phyloP scores from a whole-genome alignment of 53 echinoderm and acorn worm species.

The Echinometra lucunter region DNA sequence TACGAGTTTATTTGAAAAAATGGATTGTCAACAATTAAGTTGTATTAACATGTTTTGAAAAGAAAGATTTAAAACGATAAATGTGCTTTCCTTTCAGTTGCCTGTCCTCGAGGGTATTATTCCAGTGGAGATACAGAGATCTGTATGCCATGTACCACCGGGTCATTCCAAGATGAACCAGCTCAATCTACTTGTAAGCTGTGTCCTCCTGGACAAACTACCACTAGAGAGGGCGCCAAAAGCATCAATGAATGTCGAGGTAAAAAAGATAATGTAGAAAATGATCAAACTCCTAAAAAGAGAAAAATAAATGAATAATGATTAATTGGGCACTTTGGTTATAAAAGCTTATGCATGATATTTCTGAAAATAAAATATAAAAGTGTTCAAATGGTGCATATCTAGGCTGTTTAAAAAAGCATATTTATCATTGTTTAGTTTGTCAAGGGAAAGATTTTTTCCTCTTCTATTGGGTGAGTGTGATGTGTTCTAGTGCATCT shows the following conservation, averaged over 20 bases:
- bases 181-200: slow-evolving; percentile 67
- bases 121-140: not conserved
- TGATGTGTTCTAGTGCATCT: no score
- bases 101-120: slow-evolving; percentile 60
- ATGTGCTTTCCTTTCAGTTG: slow-evolving; percentile 25
- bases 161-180: slow-evolving; percentile 69
- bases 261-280: no score
- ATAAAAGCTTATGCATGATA: not conserved
- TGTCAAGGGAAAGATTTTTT: no score
- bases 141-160: slow-evolving; percentile 62
- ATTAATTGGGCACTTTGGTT: no score
- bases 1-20: not conserved
- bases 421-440: no score
- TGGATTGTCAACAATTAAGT: not conserved
- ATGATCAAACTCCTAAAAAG: no score
- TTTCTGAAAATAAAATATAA: no score
- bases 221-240: slow-evolving; percentile 16
- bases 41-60: not conserved
- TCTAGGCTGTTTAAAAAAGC: no score
- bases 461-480: no score
- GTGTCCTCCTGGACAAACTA: slow-evolving; percentile 68
- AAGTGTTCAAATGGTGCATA: no score
- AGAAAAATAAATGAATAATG: no score
- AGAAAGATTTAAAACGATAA: not conserved
- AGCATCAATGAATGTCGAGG: slow-evolving; percentile 58